Percentiles rank a stretch among this genome's conserved stretches.
Conservation (phyloP, 2,113 vertebrate species). For the Salvelinus sp. region DNA sequence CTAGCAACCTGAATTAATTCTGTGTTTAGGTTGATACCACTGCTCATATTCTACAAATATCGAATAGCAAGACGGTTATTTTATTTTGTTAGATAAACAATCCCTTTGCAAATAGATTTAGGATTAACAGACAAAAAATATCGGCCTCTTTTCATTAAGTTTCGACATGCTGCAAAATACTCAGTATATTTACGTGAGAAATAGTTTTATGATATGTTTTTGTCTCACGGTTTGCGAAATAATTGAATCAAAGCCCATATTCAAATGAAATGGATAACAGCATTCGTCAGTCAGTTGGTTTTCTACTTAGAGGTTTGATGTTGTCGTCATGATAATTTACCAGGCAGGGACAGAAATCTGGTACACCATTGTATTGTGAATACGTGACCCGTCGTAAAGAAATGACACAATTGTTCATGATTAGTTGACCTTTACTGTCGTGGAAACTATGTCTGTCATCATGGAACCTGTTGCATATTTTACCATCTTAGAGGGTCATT, state of each 20-base stretch:
- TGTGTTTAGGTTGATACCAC: slow-evolving; percentile 45
- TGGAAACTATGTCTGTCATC: slow-evolving; percentile 55
- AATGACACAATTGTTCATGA: slow-evolving; percentile 28
- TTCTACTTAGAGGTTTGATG: neutral
- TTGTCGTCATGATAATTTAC: neutral
- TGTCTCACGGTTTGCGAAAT: neutral
- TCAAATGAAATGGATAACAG: neutral
- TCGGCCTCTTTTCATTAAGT: slow-evolving; percentile 15
- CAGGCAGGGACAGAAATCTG: neutral
- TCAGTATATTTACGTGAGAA: neutral
- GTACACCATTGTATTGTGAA: neutral
- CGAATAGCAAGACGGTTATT: slow-evolving; percentile 34
- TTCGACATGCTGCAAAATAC: neutral
- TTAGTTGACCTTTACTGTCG: slow-evolving; percentile 64
- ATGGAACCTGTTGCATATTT: slow-evolving; percentile 60
- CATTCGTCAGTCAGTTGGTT: neutral
- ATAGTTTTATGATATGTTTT: neutral
- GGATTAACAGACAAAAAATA: slow-evolving; percentile 33
- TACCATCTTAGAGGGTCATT: slow-evolving; percentile 46
- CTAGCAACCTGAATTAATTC: slow-evolving; percentile 36
- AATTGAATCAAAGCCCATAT: neutral
- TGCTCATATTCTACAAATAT: slow-evolving; percentile 48
- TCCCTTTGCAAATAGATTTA: slow-evolving; percentile 42
- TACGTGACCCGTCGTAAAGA: slow-evolving; percentile 50
- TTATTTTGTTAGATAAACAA: slow-evolving; percentile 30